These are phyloP conservation scores for Dicyrtomina minuta DNA, from an alignment of 2,888 invertebrate species.

Conservation along the genomic window DNA sequence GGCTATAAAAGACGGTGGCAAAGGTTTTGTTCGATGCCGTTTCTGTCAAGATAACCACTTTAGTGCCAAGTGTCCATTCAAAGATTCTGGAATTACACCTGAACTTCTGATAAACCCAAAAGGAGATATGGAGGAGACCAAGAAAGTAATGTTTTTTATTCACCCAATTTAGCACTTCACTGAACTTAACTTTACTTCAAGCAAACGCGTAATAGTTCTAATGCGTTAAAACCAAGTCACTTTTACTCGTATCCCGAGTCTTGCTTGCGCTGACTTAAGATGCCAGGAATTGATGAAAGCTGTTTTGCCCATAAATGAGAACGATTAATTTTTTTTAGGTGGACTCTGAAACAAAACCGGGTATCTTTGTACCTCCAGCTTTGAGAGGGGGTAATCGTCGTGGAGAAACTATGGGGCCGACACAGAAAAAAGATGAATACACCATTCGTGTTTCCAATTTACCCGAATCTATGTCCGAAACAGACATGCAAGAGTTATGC, in stretches of 20 bases:
- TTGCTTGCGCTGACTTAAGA: no score
- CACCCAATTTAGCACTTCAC: neutral
- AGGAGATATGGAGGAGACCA: slow-evolving; percentile 35
- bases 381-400: slow-evolving; percentile 74
- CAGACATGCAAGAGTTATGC: slow-evolving; percentile 93
- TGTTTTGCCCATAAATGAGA: no score
- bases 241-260: neutral
- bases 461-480: slow-evolving; percentile 88
- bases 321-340: slow-evolving; percentile 29
- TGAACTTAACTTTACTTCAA: neutral
- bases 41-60: slow-evolving; percentile 95
- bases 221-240: neutral
- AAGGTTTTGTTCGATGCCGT: slow-evolving; percentile 78
- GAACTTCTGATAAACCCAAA: slow-evolving; percentile 25
- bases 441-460: slow-evolving; percentile 97
- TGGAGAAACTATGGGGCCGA: slow-evolving; percentile 67
- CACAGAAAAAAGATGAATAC: slow-evolving; percentile 72
- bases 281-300: no score
- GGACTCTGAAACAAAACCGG: slow-evolving; percentile 55
- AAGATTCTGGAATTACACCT: slow-evolving; percentile 69
- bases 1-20: slow-evolving; percentile 69
- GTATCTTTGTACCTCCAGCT: slow-evolving; percentile 75
- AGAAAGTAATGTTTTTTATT: slow-evolving; percentile 29
- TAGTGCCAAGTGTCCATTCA: slow-evolving; percentile 97
- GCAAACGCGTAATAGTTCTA: neutral